Evolutionary conservation across 2,797 vertebrate genomes (phyloP).

Genomic region (Darevskia nairensis): DNA sequence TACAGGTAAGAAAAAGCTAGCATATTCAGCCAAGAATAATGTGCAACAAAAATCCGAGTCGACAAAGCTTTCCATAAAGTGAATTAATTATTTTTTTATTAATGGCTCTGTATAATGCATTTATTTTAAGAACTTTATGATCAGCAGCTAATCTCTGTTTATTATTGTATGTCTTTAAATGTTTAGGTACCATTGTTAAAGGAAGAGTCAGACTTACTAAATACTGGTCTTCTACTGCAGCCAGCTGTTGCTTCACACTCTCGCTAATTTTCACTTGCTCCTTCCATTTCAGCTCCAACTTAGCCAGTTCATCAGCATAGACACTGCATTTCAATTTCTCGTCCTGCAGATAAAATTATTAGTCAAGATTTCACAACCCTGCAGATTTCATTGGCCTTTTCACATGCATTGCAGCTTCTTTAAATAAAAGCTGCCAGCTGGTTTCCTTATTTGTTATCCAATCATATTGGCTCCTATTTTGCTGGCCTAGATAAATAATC

Average conservation of each 20-base stretch:
- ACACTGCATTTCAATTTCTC: conserved; percentile 91
- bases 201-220: conserved; percentile 81
- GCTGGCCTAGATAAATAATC: background rate
- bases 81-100: background rate
- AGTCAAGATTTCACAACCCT: background rate
- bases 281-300: conserved; percentile 94
- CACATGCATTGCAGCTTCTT: background rate
- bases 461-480: background rate
- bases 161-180: background rate
- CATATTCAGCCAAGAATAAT: background rate
- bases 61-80: background rate
- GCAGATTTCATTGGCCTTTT: background rate
- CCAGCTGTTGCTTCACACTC: conserved; percentile 87
- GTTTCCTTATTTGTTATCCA: conserved; percentile 7
- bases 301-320: conserved; percentile 93
- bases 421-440: conserved; percentile 2
- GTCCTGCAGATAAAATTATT: conserved; percentile 79
- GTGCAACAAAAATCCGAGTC: background rate
- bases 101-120: background rate
- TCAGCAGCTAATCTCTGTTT: background rate
- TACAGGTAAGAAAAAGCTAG: background rate
- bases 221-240: conserved; percentile 89
- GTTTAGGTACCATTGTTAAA: conserved; percentile 1
- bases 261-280: conserved; percentile 93
- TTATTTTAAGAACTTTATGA: background rate